A percentile compares a stretch with the other conserved stretches of the same genome.
phyloP scores from a whole-genome alignment of 2,888 invertebrate genomes.

The Hyposoter dolosus region DNA sequence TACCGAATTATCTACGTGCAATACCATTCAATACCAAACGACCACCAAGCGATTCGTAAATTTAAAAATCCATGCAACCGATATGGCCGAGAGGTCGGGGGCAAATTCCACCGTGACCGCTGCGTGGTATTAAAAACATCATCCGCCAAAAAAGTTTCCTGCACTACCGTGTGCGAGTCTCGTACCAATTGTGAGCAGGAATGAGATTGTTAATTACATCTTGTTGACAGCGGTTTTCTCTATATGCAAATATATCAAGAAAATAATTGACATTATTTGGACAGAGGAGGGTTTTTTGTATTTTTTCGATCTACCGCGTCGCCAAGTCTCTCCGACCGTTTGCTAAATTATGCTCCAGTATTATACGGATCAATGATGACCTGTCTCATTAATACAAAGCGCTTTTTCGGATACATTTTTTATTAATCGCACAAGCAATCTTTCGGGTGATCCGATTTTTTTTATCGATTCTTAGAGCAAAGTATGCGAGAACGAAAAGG shows the following conservation, averaged over 20 bases:
- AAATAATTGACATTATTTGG: neutral
- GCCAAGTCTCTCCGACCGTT: neutral
- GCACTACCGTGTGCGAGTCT: slow-evolving; percentile 21
- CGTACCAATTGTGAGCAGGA: slow-evolving; percentile 34
- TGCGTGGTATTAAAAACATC: neutral
- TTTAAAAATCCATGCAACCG: no score
- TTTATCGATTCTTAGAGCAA: slow-evolving; percentile 38
- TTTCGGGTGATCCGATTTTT: neutral
- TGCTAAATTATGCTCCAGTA: neutral
- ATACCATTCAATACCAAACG: no score
- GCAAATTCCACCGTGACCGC: neutral
- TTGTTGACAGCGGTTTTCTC: neutral
- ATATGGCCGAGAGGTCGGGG: no score
- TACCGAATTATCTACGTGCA: no score
- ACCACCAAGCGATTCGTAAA: no score
- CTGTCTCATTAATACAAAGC: neutral
- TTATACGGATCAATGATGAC: neutral
- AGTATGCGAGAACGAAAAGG: slow-evolving; percentile 10
- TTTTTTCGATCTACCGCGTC: neutral
- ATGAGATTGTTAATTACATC: neutral
- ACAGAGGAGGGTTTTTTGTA: neutral
- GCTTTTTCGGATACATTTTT: neutral
- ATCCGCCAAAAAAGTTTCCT: neutral
- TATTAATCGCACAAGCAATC: neutral
- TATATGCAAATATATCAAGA: neutral